Evolutionary conservation across 2,888 invertebrate species (phyloP), one percentile per base, ranked within the genome.

Genomic region (Drosophila neonasuta): DNA sequence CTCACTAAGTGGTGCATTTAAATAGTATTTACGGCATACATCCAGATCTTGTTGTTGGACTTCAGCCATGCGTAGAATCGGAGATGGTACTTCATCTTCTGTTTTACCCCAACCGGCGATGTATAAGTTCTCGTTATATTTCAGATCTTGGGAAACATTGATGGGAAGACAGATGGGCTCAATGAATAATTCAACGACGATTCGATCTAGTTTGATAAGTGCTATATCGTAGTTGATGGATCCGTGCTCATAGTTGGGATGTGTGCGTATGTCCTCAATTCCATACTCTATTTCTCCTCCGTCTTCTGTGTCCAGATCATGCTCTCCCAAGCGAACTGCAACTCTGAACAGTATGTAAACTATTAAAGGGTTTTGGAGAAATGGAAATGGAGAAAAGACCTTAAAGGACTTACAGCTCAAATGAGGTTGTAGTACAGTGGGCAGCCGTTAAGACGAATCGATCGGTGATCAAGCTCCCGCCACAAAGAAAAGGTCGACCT

Each of bases 211-310:
- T 74, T 93, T 91, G 55, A 94, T 86, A 6, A 95, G 84, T 1
- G 92, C 94, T 50, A 95, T 92, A 74, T 95, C 95, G 73, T 94
- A 90, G n/a, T 89, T 88, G n/a, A 91, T 84, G 20, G 77, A 79
- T 0, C 72, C 58, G 1, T 68, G 67, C 5, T 65, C 91, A 73
- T 93, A 94, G 4, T 91, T 90, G 0, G 92, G 92, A 88, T 94
- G 94, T 2, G 91, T 85, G n/a, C 92, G 91, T 17, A 91, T 79
- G 44, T 83, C 70, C 6, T 77, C 87, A 9, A 91, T 71, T 5
- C 80, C 88, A 55, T 77, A 84, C 41, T 92, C 91, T 80, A 92
- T 91, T n/a, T 36, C 36, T n/a, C 5, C n/a, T 5, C 36, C 36
- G 0, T 36, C 36, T 5, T 77, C 80, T 8, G 76, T 75, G 0